phyloP scores from a whole-genome alignment of 2,888 invertebrate genomes.

The Synergus umbraculus region DNA sequence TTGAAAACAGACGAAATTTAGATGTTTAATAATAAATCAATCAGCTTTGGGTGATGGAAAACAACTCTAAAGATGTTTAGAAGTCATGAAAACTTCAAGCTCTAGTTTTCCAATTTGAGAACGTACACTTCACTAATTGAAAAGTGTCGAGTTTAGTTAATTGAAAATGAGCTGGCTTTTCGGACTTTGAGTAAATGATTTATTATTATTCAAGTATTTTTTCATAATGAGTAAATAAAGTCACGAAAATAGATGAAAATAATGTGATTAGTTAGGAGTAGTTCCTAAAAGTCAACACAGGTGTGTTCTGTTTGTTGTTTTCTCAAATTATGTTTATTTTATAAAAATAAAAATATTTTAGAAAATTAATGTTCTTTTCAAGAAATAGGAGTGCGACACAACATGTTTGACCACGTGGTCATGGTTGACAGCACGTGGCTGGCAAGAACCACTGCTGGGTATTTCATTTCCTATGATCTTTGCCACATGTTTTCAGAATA shows the following conservation, averaged over 20 bases:
- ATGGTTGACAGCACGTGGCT: constrained; percentile 60
- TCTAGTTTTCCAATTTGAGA: neutral
- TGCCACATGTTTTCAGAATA: constrained; percentile 58
- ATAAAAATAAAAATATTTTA: too few relatives aligned
- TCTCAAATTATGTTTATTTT: too few relatives aligned
- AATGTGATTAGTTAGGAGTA: neutral
- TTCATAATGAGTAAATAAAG: neutral
- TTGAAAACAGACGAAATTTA: neutral
- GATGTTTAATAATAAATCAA: too few relatives aligned
- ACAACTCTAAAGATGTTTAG: neutral
- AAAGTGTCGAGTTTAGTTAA: neutral
- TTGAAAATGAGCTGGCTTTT: neutral
- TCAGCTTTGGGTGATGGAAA: neutral
- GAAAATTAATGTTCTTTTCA: neutral
- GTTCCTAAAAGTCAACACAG: too few relatives aligned
- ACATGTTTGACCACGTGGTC: constrained; percentile 54
- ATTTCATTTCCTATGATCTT: constrained; percentile 55
- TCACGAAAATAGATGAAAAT: neutral
- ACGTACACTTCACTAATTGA: neutral
- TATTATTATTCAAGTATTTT: neutral
- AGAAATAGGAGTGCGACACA: neutral
- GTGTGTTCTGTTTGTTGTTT: too few relatives aligned
- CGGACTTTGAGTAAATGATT: too few relatives aligned
- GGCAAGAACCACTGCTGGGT: constrained; percentile 48
- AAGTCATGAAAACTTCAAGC: neutral